These are phyloP conservation scores for Regulus satrapa DNA, from an alignment of 2,113 vertebrate species.

Conservation along the genomic window DNA sequence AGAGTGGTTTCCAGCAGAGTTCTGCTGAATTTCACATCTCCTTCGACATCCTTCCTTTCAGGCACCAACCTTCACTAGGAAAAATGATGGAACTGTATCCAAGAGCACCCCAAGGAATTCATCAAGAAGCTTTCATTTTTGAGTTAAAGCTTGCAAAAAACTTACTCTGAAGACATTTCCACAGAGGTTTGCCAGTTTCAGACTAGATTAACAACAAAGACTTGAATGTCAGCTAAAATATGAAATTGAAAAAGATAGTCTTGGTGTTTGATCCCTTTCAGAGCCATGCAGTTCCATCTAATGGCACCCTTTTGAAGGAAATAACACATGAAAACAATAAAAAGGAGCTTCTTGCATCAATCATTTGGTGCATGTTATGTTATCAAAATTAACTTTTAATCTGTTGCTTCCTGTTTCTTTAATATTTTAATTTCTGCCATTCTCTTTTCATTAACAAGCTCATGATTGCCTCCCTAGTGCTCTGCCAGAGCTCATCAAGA, in stretches of 20 bases:
- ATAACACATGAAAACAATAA: background rate
- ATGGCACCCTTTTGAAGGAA: background rate
- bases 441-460: constrained; percentile 32
- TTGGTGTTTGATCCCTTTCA: background rate
- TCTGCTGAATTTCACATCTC: background rate
- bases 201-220: background rate
- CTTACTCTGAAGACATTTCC: background rate
- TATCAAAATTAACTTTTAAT: constrained; percentile 22
- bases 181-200: background rate
- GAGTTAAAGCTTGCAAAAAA: background rate
- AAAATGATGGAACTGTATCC: background rate
- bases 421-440: constrained; percentile 21
- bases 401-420: background rate
- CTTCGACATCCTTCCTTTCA: background rate
- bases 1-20: background rate
- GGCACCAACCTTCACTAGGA: background rate
- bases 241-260: background rate
- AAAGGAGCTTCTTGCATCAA: background rate
- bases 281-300: background rate
- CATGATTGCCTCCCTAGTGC: background rate
- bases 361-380: background rate
- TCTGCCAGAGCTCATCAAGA: constrained; percentile 47
- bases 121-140: background rate
- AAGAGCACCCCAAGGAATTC: background rate
- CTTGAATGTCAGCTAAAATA: background rate